Conservation (phyloP, 2,888 invertebrate genomes). For the Stomorhina lunata region DNA sequence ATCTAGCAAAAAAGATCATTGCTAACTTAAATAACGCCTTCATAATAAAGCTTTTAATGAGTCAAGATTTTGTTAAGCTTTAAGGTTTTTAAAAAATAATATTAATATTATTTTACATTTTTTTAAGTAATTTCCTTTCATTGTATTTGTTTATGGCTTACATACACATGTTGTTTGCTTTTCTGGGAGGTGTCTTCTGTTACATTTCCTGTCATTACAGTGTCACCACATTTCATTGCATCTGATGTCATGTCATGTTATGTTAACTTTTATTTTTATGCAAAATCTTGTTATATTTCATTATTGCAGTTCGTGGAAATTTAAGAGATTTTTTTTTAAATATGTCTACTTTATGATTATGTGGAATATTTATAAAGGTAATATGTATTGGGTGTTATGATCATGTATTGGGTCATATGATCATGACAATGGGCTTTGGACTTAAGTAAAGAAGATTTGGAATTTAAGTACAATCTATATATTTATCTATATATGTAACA, state of each 20-base stretch:
- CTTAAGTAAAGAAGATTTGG: neutral
- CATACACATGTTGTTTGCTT: neutral
- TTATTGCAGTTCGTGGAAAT: conserved; percentile 1
- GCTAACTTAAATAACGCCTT: conserved; percentile 18
- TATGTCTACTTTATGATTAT: neutral
- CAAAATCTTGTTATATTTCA: neutral
- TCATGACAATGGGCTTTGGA: neutral
- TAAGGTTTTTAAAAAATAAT: neutral
- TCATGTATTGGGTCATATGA: conserved; percentile 4
- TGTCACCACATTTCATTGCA: conserved; percentile 4
- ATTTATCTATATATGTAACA: too few species aligned
- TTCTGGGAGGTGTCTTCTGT: conserved; percentile 15
- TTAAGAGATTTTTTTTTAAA: conserved; percentile 14
- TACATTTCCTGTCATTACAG: conserved; percentile 44
- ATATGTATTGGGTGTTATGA: neutral
- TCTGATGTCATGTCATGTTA: neutral
- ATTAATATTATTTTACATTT: conserved; percentile 19
- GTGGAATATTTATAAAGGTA: neutral
- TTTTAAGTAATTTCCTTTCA: neutral
- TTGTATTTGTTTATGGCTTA: neutral
- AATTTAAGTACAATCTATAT: neutral
- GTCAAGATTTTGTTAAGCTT: neutral
- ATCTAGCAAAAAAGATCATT: too few species aligned
- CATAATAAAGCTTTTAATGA: conserved; percentile 18
- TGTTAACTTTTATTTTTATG: too few species aligned